Percentiles rank a stretch among this genome's conserved stretches.
Conservation (phyloP, 2,113 vertebrate genomes). For the Cyphomyrus discorhynchus region DNA sequence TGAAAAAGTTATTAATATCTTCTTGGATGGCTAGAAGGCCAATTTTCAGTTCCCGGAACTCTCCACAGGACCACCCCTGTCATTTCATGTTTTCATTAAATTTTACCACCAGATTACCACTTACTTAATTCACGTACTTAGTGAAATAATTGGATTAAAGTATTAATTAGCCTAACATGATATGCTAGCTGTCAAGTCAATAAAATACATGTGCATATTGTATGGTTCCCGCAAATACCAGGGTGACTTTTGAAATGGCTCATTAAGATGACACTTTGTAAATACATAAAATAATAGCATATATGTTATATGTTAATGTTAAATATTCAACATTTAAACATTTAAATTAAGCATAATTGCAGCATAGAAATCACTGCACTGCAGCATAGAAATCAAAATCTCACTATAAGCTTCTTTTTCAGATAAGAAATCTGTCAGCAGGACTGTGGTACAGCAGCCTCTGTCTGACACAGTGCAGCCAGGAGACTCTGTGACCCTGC, state of each 20-base stretch:
- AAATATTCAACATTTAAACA: background rate
- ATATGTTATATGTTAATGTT: background rate
- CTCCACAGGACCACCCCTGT: background rate
- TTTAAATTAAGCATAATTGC: background rate
- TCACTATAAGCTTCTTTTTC: background rate
- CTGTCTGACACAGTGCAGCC: background rate
- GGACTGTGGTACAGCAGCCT: constrained; percentile 31
- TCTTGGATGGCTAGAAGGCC: background rate
- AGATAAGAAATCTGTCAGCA: background rate
- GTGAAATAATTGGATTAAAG: background rate
- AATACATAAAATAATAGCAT: background rate
- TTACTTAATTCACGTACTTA: background rate
- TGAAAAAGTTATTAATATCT: background rate
- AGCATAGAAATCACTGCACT: too few species aligned
- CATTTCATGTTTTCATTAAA: background rate
- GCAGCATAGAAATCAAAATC: background rate
- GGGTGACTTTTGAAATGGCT: background rate
- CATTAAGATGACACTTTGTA: background rate
- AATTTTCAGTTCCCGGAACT: background rate
- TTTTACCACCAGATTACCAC: background rate
- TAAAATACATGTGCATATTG: too few species aligned
- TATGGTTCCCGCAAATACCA: too few species aligned
- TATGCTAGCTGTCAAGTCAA: background rate
- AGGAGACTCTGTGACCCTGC: background rate
- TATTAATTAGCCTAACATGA: background rate